Evolutionary conservation across 2,888 invertebrate genomes (phyloP), one percentile per base, ranked within the genome.

Genomic region (Andrena bicolor): DNA sequence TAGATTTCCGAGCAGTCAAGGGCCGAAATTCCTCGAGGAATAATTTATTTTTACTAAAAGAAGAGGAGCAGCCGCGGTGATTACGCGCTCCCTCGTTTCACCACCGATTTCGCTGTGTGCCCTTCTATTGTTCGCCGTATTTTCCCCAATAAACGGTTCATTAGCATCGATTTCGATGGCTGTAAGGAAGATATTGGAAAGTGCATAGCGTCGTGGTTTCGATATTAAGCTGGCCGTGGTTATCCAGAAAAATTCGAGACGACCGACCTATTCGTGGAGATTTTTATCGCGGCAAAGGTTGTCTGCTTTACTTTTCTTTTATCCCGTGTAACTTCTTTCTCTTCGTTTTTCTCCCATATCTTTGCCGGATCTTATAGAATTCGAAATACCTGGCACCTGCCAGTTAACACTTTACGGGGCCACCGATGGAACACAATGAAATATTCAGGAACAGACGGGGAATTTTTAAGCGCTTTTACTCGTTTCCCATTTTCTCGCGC

Each of bases 121-220:
- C n/a, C 10, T n/a, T 20, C 61, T 20, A 80, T 81, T 82, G 81
- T 80, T 73, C 63, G 56, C 28, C 26, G 53, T 56, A 70, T 79
- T 85, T 82, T 84, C 53, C 48, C 76, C 80, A 63, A 84, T 76
- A 66, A 88, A 81, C 70, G 72, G 71, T 88, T 83, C 83, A 72
- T 88, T 86, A 76, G 74, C 80, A 83, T 81, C 64, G 74, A 79
- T 86, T 83, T 80, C 53, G 69, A 64, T 51, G 53, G 56, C 30
- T 58, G 51, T 28, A 23, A 20, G 69, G 26, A 28, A 53, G 48
- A 35, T 82, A 87, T 78, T 69, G 78, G 76, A 77, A 86, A 82
- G 26, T 65, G 68, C 35, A 82, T 26, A 65, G 60, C 60, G 41
- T 32, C 63, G 72, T 84, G 71, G 72, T 65, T 84, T 86, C 73